Conservation (phyloP, 1,140 invertebrate genomes). For the Ladona fulva region DNA sequence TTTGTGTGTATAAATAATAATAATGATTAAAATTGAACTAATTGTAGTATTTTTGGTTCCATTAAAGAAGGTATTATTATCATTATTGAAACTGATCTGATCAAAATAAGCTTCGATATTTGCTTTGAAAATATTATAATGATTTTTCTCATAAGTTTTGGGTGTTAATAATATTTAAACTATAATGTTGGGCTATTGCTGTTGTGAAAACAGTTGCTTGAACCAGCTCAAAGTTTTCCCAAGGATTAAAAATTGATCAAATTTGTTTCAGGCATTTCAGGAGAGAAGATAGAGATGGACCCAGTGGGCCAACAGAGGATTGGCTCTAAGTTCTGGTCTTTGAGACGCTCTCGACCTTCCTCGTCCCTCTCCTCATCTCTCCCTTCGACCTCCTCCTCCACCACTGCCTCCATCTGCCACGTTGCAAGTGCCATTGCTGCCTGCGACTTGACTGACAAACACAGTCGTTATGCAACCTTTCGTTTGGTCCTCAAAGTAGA, state of each 20-base stretch:
- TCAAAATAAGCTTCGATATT: too few species aligned
- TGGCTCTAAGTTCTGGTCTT: constrained; percentile 58
- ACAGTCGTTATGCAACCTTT: constrained; percentile 50
- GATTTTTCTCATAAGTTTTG: too few species aligned
- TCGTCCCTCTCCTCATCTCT: background rate
- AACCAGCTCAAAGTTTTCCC: too few species aligned
- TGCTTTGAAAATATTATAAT: too few species aligned
- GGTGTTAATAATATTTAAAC: too few species aligned
- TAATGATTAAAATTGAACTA: too few species aligned
- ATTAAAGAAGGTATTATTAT: too few species aligned
- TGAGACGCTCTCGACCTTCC: constrained; percentile 57
- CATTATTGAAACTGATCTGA: too few species aligned
- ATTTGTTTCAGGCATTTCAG: constrained; percentile 56
- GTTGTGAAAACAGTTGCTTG: too few species aligned
- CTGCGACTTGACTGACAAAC: constrained; percentile 68
- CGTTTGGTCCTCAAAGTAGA: constrained; percentile 44
- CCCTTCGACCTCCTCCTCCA: background rate
- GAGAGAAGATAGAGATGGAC: constrained; percentile 86
- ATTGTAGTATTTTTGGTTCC: too few species aligned
- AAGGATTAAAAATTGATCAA: background rate
- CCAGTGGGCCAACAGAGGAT: constrained; percentile 58
- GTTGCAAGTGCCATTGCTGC: constrained; percentile 76
- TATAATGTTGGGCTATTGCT: too few species aligned
- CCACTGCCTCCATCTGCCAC: constrained; percentile 30
- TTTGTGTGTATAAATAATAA: too few species aligned